These are phyloP conservation scores for Microcebus griseorufus DNA, from an alignment of 2,113 vertebrate species.

Conservation along the genomic window DNA sequence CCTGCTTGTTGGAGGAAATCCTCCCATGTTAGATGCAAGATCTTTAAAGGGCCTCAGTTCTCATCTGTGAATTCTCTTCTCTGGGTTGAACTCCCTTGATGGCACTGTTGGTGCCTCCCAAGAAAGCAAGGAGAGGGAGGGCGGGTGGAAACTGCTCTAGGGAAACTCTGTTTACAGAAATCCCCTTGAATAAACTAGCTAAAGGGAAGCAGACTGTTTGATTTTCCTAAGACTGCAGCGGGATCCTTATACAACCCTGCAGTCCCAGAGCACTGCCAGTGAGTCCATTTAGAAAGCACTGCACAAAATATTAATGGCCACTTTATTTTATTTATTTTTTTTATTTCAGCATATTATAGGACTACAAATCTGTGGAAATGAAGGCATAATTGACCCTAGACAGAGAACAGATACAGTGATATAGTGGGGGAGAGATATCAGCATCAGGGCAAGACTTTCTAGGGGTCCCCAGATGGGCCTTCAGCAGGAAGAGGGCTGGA, in stretches of 20 bases:
- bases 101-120: conserved; percentile 4
- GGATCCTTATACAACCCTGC: neutral
- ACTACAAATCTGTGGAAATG: neutral
- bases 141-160: neutral
- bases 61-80: neutral
- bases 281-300: neutral
- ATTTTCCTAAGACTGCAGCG: neutral
- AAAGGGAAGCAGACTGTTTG: neutral
- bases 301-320: neutral
- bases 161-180: conserved; percentile 13
- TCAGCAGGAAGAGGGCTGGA: neutral
- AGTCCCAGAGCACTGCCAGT: neutral
- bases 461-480: neutral
- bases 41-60: conserved; percentile 71
- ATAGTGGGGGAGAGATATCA: neutral
- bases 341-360: too few relatives aligned
- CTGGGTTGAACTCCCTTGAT: neutral
- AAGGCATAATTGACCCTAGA: neutral
- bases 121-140: neutral
- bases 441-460: neutral
- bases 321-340: neutral
- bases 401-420: neutral
- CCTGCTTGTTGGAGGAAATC: conserved; percentile 13
- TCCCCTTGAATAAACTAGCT: neutral
- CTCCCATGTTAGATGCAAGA: conserved; percentile 20